A percentile compares a stretch with the other conserved stretches of the same genome.
These are phyloP conservation scores for cattle (Bos taurus) DNA, from an alignment of 2,113 vertebrate genomes.

Conservation along the genomic window ARS-UCD2.0 NC_037338.1:22312501-22313000, in stretches of 20 bases:
- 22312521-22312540: background rate
- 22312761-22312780: background rate
- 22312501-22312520: background rate
- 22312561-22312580: background rate
- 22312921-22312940: background rate
- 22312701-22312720: background rate
- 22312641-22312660: background rate
- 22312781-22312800: background rate
- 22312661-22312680: background rate
- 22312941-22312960: background rate
- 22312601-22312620: background rate
- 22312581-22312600: background rate
- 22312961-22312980: background rate
- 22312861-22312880: background rate
- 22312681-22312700: background rate
- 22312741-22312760: background rate
- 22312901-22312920: background rate
- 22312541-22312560: background rate
- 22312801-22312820: background rate
- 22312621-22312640: background rate
- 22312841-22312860: background rate
- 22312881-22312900: background rate
- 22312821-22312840: background rate
- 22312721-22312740: background rate
- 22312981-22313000: background rate